Base-by-base conservation (phyloP, 2,888 invertebrate species). In the Cremastinae sp. region DNA sequence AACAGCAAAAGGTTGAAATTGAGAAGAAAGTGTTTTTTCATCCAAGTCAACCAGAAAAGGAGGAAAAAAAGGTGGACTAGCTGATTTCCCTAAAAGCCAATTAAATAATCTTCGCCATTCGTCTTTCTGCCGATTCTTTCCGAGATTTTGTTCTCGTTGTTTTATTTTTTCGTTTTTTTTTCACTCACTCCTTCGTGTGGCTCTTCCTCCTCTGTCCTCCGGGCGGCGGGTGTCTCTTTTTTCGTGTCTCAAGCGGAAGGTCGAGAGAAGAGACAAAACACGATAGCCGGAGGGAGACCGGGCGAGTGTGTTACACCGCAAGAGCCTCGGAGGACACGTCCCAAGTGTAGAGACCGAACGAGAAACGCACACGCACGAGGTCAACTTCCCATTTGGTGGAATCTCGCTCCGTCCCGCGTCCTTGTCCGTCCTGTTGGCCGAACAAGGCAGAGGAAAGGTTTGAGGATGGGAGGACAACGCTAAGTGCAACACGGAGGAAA, bases 11-110 rank as follows among this genome's bases (percentile, higher is more conserved):
- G n/a, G n/a, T n/a, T 3, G 10, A 45, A 12, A 1, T 1, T 9
- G 9, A n/a, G 41, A 41, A 41, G 9, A 5, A 41, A 5, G 10
- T 41, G 2, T 41, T 41, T 10, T 10, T 41, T 55, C 2, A 20
- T 39, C 41, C 55, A 53, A 51, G 14, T 39, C 41, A 41, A 22
- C 28, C 22, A 45, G 47, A 28, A 41, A 8, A 4, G 51, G 64
- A 72, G 51, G 14, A 72, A 58, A 72, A 72, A 65, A 65, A n/a
- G n/a, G n/a, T n/a, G 43, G 65, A 39, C 49, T 37, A 51, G 41
- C 68, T 68, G 68, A 74, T 74, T 68, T 74, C 73, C 73, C 66
- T 74, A 74, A 68, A 68, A 74, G 73, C 68, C 73, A 68, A 74
- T 68, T 74, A 74, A 74, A 68, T 47, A 68, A 74, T 74, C 73